Conservation (phyloP, 2,888 invertebrate species). For the Drosophila niveifrons region DNA sequence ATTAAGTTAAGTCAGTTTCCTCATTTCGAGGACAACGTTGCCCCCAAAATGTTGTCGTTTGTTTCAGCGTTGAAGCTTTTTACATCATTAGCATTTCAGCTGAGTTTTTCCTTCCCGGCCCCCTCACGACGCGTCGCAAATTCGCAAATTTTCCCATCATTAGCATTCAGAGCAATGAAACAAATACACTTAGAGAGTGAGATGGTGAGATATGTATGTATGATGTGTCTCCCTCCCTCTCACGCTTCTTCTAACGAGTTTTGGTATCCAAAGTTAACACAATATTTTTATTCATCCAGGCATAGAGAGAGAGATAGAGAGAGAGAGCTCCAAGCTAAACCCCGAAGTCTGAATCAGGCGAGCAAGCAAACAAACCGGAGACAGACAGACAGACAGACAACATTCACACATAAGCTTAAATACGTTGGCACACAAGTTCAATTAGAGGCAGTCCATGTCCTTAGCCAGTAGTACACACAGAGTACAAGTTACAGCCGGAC, state of each 20-base stretch:
- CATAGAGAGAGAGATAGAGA: slow-evolving; percentile 5
- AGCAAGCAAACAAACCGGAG: slow-evolving; percentile 23
- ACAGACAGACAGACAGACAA: slow-evolving; percentile 40
- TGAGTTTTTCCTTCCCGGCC: slow-evolving; percentile 28
- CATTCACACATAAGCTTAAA: slow-evolving; percentile 76
- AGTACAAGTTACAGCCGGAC: slow-evolving; percentile 12
- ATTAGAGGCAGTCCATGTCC: slow-evolving; percentile 67
- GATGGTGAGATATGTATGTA: slow-evolving; percentile 31
- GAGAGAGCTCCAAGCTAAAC: slow-evolving; percentile 58
- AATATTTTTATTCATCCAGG: slow-evolving; percentile 75
- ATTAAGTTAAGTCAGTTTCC: slow-evolving; percentile 81
- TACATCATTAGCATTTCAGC: slow-evolving; percentile 78
- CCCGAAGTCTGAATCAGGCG: slow-evolving; percentile 54
- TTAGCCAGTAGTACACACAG: slow-evolving; percentile 10
- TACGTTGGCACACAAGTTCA: slow-evolving; percentile 78
- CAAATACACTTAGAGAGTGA: slow-evolving; percentile 75
- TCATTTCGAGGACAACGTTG: slow-evolving; percentile 70
- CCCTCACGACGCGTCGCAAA: slow-evolving; percentile 54
- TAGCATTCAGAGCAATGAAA: slow-evolving; percentile 82
- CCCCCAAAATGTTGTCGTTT: slow-evolving; percentile 74
- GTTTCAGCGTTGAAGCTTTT: slow-evolving; percentile 77
- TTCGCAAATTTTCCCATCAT: slow-evolving; percentile 82
- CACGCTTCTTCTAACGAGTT: slow-evolving; percentile 38
- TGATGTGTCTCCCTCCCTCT: slow-evolving; percentile 34
- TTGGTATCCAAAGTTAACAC: slow-evolving; percentile 76